A percentile compares a stretch with the other conserved stretches of the same genome.
phyloP scores from a whole-genome alignment of 2,797 vertebrate genomes.

The Melanogrammus aeglefinus region DNA sequence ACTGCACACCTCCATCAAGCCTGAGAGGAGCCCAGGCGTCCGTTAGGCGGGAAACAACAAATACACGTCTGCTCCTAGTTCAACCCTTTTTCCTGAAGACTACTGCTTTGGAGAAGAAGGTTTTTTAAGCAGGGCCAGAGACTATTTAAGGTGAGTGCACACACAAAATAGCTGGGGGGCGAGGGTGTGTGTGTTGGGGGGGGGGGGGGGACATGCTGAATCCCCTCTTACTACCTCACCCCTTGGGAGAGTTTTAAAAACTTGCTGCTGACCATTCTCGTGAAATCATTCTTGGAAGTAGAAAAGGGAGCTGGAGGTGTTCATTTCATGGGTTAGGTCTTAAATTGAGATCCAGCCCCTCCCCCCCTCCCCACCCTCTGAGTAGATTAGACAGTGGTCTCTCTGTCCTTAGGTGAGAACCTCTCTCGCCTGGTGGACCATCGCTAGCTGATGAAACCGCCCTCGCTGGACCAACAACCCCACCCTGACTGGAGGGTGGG shows the following conservation, averaged over 20 bases:
- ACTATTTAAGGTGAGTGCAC: constrained; percentile 1
- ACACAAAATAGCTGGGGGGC: constrained; percentile 53
- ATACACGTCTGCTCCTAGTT: too few relatives aligned
- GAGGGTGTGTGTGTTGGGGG: constrained; percentile 59
- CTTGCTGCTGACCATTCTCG: constrained; percentile 51
- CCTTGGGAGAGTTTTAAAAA: constrained; percentile 70
- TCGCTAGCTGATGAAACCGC: constrained; percentile 50
- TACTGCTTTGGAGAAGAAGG: too few relatives aligned
- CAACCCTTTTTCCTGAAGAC: too few relatives aligned
- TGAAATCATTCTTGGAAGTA: constrained; percentile 70
- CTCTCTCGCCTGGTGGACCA: constrained; percentile 53
- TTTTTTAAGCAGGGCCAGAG: not conserved
- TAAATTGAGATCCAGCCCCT: constrained; percentile 74
- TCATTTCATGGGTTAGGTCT: constrained; percentile 82
- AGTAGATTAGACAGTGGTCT: constrained; percentile 77
- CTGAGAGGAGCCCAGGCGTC: too few relatives aligned
- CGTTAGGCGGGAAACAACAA: too few relatives aligned
- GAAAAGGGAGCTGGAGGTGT: constrained; percentile 76
- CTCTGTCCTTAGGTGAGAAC: constrained; percentile 73
- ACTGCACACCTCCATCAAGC: too few relatives aligned
- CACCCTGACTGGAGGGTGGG: constrained; percentile 2
- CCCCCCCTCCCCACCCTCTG: constrained; percentile 34
- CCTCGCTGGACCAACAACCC: constrained; percentile 48
- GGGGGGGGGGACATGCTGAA: constrained; percentile 17
- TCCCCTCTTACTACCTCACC: constrained; percentile 30